Conservation (phyloP, 2,888 invertebrate species). For the Xanthostigma xanthostigma region DNA sequence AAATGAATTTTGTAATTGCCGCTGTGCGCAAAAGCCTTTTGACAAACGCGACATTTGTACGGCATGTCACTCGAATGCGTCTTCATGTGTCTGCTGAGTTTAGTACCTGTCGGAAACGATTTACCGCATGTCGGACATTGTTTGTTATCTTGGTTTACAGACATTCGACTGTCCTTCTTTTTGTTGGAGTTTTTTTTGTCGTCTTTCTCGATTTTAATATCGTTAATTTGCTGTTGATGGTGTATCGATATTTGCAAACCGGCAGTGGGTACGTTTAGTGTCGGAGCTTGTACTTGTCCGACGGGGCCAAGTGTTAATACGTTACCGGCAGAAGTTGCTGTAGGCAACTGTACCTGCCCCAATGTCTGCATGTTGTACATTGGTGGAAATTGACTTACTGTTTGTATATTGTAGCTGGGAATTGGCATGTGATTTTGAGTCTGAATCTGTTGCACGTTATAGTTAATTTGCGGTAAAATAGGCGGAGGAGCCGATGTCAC, state of each 20-base stretch:
- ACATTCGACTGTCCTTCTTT: constrained; percentile 5
- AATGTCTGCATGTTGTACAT: constrained; percentile 3
- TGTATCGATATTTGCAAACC: constrained; percentile 6
- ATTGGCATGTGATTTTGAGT: constrained; percentile 20
- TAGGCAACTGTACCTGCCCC: constrained; percentile 18
- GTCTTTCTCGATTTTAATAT: constrained; percentile 14
- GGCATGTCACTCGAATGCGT: constrained; percentile 28
- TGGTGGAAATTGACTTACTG: constrained; percentile 17
- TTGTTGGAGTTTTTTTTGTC: constrained; percentile 9
- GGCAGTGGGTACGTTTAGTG: background rate
- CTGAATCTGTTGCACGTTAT: constrained; percentile 17
- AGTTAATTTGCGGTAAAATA: constrained; percentile 22
- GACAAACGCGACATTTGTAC: constrained; percentile 28
- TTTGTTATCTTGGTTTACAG: constrained; percentile 16
- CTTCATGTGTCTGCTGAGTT: constrained; percentile 29
- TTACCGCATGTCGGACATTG: constrained; percentile 27
- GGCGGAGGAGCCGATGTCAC: constrained; percentile 15
- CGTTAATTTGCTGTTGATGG: constrained; percentile 15
- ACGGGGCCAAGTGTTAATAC: background rate
- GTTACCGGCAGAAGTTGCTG: background rate
- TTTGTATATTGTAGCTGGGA: constrained; percentile 20
- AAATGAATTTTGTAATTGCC: constrained; percentile 31
- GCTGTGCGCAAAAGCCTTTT: constrained; percentile 29
- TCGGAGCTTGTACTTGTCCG: background rate
- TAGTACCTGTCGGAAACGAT: constrained; percentile 24